Base-by-base conservation (phyloP, 2,113 vertebrate species). In the Nyctibius bracteatus region DNA sequence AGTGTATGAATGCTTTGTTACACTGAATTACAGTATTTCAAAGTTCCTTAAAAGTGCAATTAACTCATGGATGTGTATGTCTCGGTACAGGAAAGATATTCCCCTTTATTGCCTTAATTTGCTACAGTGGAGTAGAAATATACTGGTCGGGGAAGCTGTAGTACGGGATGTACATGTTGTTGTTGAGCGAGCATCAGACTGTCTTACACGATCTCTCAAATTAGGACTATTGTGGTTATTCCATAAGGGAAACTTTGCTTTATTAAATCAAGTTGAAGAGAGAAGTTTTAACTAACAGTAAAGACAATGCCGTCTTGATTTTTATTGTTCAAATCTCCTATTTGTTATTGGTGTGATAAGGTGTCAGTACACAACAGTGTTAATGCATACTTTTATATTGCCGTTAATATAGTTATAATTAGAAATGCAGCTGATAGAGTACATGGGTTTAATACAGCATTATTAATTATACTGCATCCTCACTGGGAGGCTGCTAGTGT, bases 391-490 rank as follows among this genome's bases (percentile, higher is more conserved):
- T 92, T 92, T 88, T 92, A 86, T 71, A 28, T 80, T 85, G 94
- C 74, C 86, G 91, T 97, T 96, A 96, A 97, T 95, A 90, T 52
- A 97, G 92, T 88, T 92, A 95, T 96, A 97, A 97, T 97, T 97
- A 96, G 93, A 92, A 97, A 93, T 83, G 87, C 94, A 96, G 86
- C 81, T 94, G 95, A 95, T 98, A 66, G 58, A 90, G 96, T 79
- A 58, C 84, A 62, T 68, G 86, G 90, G 89, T 94, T 97, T 97
- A 95, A 96, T 97, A 96, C 96, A 92, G 84, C 97, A 95, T 97
- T 98, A 97, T 97, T 94, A 91, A 78, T 97, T 88, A 89, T 94
- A 96, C 65, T 61, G 92, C 94, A 74, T 92, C 75, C 66, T 94
- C 49, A 6, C 84, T 94, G 89, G 92, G 86, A 95, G 91, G 90